These are phyloP conservation scores for Hymenopus coronatus DNA, from an alignment of 2,888 invertebrate genomes.

Conservation along the genomic window DNA sequence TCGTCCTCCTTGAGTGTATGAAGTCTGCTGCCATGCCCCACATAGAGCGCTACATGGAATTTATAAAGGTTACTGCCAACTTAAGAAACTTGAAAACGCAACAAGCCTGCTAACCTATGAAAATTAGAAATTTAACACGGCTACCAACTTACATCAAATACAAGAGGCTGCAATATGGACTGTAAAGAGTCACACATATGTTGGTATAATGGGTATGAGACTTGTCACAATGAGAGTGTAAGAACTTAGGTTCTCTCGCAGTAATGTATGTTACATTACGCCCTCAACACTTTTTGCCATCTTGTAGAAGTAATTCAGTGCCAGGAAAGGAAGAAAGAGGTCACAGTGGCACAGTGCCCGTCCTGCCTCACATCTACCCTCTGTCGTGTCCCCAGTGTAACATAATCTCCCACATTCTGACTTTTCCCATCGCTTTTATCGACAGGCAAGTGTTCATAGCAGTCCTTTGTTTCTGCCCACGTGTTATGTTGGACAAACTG, in stretches of 20 bases:
- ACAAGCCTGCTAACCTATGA: too few relatives aligned
- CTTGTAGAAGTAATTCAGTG: not conserved
- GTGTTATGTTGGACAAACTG: not conserved
- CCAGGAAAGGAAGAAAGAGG: not conserved
- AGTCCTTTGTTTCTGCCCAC: not conserved
- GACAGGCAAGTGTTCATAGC: not conserved
- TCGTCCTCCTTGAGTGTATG: too few relatives aligned
- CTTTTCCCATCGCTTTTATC: not conserved
- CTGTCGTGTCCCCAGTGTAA: not conserved
- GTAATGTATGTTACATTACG: not conserved
- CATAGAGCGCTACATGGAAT: too few relatives aligned
- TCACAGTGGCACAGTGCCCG: not conserved
- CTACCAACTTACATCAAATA: too few relatives aligned
- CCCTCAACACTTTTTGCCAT: not conserved
- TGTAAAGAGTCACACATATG: too few relatives aligned
- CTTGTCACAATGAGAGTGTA: not conserved
- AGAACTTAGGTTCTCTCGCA: not conserved
- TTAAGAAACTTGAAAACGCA: too few relatives aligned
- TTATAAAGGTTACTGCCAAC: too few relatives aligned
- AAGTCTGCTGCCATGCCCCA: too few relatives aligned
- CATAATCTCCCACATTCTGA: not conserved
- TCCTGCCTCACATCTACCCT: not conserved
- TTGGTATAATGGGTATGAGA: too few relatives aligned
- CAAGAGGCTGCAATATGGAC: too few relatives aligned
- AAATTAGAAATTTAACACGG: too few relatives aligned